Conservation (phyloP, 2,888 invertebrate species). For the Branchellion lobata region DNA sequence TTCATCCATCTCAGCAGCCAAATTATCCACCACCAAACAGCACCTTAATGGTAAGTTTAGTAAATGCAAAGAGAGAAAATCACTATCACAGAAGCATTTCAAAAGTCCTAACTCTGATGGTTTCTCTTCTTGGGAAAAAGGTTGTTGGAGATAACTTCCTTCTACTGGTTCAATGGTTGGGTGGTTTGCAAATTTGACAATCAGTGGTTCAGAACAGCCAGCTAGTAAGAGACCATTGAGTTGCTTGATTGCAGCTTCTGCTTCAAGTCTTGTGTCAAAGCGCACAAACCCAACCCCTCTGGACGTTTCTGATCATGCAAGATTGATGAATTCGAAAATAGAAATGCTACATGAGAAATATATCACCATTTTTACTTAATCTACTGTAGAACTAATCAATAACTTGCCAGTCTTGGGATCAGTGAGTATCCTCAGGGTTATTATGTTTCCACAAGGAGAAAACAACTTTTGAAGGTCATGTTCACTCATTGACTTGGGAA, state of each 20-base stretch:
- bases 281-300: conserved; percentile 91
- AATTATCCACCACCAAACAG: conserved; percentile 27
- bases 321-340: not conserved
- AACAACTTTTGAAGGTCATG: conserved; percentile 63
- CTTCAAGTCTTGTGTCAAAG: conserved; percentile 85
- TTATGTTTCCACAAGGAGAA: conserved; percentile 62
- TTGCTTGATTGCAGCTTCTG: conserved; percentile 85
- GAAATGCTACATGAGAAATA: not conserved
- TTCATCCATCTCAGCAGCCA: conserved; percentile 21
- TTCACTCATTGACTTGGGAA: conserved; percentile 63
- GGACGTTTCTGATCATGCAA: conserved; percentile 76
- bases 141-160: not conserved
- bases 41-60: conserved; percentile 5
- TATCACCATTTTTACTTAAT: not conserved
- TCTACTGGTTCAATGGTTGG: conserved; percentile 64
- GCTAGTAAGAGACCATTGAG: conserved; percentile 84
- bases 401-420: conserved; percentile 61
- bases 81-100: not conserved
- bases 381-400: not conserved
- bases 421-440: conserved; percentile 63
- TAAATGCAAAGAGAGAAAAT: not conserved
- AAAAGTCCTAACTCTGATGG: conserved; percentile 9
- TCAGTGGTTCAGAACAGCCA: conserved; percentile 84
- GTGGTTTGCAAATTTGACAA: conserved; percentile 90
- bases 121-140: conserved; percentile 15